phyloP scores from a whole-genome alignment of 2,797 vertebrate species.

The Scolopax bukidnonensis region DNA sequence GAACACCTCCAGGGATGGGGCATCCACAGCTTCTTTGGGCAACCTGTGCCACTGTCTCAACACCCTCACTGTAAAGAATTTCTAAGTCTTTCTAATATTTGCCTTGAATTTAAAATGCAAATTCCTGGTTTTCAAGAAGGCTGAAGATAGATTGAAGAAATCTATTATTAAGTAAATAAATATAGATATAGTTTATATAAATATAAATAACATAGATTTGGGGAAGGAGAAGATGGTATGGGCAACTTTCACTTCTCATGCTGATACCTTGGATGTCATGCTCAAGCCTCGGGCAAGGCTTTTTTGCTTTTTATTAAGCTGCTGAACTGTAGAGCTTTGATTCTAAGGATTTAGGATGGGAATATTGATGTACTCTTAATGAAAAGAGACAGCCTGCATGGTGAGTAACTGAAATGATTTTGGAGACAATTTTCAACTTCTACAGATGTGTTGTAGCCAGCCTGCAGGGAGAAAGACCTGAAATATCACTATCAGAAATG shows the following conservation, averaged over 20 bases:
- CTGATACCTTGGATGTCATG: neutral
- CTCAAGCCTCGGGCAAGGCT: neutral
- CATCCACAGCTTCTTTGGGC: too few relatives aligned
- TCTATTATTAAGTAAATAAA: too few relatives aligned
- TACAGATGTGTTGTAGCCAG: neutral
- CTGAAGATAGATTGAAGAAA: neutral
- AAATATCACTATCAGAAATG: neutral
- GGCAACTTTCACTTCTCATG: neutral
- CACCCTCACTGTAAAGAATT: too few relatives aligned
- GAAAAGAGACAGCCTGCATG: neutral
- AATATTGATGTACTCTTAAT: neutral
- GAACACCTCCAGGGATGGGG: too few relatives aligned
- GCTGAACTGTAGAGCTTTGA: neutral
- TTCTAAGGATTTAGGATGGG: neutral
- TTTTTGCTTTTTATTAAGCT: neutral
- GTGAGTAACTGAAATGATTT: neutral
- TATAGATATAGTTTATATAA: too few relatives aligned
- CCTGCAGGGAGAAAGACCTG: neutral
- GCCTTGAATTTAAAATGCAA: neutral
- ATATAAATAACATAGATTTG: neutral
- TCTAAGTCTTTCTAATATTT: neutral
- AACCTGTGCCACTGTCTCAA: too few relatives aligned
- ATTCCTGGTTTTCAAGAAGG: neutral
- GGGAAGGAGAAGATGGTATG: neutral
- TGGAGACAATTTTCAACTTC: slow-evolving; percentile 13